A percentile compares a stretch with the other conserved stretches of the same genome.
phyloP scores from a whole-genome alignment of 53 echinoderm and acorn worm species.

The Stichopus horrens region DNA sequence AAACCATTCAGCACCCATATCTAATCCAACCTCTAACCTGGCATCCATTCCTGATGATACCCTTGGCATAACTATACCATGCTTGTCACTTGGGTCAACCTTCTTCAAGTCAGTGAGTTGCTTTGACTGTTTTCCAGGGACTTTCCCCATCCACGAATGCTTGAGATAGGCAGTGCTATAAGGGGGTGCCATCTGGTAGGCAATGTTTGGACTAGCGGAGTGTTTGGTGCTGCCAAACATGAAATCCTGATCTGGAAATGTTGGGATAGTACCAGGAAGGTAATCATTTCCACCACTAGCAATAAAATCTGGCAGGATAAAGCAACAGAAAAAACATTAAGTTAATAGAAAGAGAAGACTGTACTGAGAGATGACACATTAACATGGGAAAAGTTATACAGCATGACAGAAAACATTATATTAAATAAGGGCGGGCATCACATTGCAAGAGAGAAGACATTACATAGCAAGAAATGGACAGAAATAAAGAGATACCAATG shows the following conservation, averaged over 20 bases:
- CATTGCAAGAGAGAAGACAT: no score
- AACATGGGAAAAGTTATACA: no score
- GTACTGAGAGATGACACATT: no score
- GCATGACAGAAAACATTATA: no score
- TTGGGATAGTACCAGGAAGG: slow-evolving; percentile 6
- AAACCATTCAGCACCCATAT: slow-evolving; percentile 95
- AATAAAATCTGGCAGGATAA: slow-evolving; percentile 30
- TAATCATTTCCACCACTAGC: slow-evolving; percentile 24
- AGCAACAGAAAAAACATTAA: not conserved
- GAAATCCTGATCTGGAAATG: slow-evolving; percentile 32
- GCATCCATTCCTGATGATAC: slow-evolving; percentile 96
- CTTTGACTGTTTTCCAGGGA: not conserved
- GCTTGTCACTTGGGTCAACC: not conserved
- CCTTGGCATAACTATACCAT: slow-evolving; percentile 45
- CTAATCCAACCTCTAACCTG: slow-evolving; percentile 86
- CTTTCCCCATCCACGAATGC: not conserved
- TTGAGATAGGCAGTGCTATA: slow-evolving; percentile 1
- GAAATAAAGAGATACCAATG: no score
- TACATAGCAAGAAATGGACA: no score
- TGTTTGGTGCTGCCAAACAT: slow-evolving; percentile 28
- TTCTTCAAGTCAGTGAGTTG: slow-evolving; percentile 1
- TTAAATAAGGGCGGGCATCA: no score
- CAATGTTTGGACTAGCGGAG: slow-evolving; percentile 37
- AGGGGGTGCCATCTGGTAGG: slow-evolving; percentile 21
- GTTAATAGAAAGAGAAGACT: no score